phyloP scores from a whole-genome alignment of 1,140 invertebrate species.

The Zaprionus capensis region DNA sequence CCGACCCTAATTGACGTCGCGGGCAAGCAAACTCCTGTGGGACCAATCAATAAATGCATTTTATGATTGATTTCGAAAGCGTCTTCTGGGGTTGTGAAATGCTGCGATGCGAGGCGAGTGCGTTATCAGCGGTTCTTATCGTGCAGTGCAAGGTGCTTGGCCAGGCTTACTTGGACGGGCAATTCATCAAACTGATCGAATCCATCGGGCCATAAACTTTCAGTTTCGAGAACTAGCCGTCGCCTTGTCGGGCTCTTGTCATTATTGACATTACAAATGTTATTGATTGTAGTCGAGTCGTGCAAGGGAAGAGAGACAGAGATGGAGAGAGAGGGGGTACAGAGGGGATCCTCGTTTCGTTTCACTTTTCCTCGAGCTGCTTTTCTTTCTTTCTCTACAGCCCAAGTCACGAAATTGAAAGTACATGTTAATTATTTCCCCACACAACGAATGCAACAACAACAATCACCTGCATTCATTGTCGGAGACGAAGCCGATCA shows the following conservation, averaged over 20 bases:
- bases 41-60: slow-evolving; percentile 61
- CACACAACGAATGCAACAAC: slow-evolving; percentile 48
- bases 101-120: not conserved
- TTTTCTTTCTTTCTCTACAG: slow-evolving; percentile 33
- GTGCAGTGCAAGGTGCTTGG: slow-evolving; percentile 61
- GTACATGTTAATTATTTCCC: slow-evolving; percentile 81
- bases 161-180: slow-evolving; percentile 43
- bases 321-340: not conserved
- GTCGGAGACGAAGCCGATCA: slow-evolving; percentile 46
- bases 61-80: slow-evolving; percentile 57
- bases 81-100: slow-evolving; percentile 37
- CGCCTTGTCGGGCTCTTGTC: slow-evolving; percentile 52
- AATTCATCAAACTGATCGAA: slow-evolving; percentile 75
- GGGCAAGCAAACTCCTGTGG: slow-evolving; percentile 5
- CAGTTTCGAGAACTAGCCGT: slow-evolving; percentile 35
- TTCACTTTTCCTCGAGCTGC: slow-evolving; percentile 35
- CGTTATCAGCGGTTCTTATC: slow-evolving; percentile 44
- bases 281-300: slow-evolving; percentile 65
- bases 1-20: slow-evolving; percentile 59
- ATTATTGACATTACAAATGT: slow-evolving; percentile 82
- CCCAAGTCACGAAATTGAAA: slow-evolving; percentile 71
- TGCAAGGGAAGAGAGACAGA: not conserved
- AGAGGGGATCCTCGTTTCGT: slow-evolving; percentile 20
- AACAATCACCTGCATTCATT: slow-evolving; percentile 77
- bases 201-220: slow-evolving; percentile 56